Evolutionary conservation across 1,140 invertebrate species (phyloP).

Genomic region (Limonius californicus): DNA sequence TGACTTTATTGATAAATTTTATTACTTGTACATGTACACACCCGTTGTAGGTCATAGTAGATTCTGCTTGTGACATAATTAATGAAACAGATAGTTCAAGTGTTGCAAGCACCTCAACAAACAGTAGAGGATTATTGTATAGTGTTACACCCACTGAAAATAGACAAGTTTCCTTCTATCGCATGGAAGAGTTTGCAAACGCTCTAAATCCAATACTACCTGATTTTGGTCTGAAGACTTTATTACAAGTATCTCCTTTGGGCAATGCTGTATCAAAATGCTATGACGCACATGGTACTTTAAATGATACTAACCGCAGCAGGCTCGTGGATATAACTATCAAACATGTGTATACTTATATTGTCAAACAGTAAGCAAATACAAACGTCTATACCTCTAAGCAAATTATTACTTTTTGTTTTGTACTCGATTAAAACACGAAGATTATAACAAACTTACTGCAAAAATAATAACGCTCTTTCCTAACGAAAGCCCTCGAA

Average conservation of each 20-base stretch:
- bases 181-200: constrained; percentile 15
- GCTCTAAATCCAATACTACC: too few relatives aligned
- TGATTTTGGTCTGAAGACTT: constrained; percentile 13
- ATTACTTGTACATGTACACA: too few relatives aligned
- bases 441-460: constrained; percentile 2
- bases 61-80: too few relatives aligned
- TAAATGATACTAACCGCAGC: not conserved
- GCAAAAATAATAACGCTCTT: constrained; percentile 3
- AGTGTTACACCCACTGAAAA: not conserved
- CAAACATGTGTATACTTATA: constrained; percentile 13
- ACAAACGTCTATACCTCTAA: too few relatives aligned
- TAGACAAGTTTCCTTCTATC: not conserved
- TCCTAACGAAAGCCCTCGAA: not conserved
- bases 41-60: too few relatives aligned
- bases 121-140: too few relatives aligned
- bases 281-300: not conserved
- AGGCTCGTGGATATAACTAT: constrained; percentile 15
- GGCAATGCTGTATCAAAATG: constrained; percentile 15
- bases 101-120: too few relatives aligned
- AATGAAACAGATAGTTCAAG: too few relatives aligned
- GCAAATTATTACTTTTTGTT: too few relatives aligned
- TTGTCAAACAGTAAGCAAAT: constrained; percentile 16
- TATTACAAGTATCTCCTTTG: constrained; percentile 15
- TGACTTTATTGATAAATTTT: too few relatives aligned
- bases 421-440: constrained; percentile 15